Percentiles rank a stretch among this genome's conserved stretches.
These are phyloP conservation scores for Apodemia mormo DNA, from an alignment of 2,888 invertebrate species.

Conservation along the genomic window DNA sequence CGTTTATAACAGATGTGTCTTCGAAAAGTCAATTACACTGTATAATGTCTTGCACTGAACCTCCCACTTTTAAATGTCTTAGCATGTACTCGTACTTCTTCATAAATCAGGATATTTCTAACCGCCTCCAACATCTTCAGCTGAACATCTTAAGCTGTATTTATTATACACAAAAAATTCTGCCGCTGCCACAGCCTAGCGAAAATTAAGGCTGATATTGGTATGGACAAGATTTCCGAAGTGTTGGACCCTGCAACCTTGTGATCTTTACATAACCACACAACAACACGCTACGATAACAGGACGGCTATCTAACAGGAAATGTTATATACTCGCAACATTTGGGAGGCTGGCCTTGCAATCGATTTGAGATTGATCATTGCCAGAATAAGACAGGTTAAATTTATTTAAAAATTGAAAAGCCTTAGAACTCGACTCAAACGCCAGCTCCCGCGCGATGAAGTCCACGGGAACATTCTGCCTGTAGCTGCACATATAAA, in stretches of 20 bases:
- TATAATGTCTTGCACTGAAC: slow-evolving; percentile 36
- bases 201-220: slow-evolving; percentile 60
- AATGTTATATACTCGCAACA: slow-evolving; percentile 81
- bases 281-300: slow-evolving; percentile 63
- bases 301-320: slow-evolving; percentile 64
- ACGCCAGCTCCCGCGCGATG: slow-evolving; percentile 93
- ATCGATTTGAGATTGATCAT: slow-evolving; percentile 89
- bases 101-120: slow-evolving; percentile 34
- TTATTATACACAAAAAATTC: slow-evolving; percentile 38
- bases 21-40: slow-evolving; percentile 39
- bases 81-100: slow-evolving; percentile 32
- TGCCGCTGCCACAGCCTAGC: slow-evolving; percentile 61
- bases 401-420: slow-evolving; percentile 93
- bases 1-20: slow-evolving; percentile 31
- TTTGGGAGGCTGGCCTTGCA: slow-evolving; percentile 90
- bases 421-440: slow-evolving; percentile 91
- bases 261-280: slow-evolving; percentile 67
- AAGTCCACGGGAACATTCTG: slow-evolving; percentile 93
- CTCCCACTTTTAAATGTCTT: slow-evolving; percentile 29
- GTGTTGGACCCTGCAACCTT: slow-evolving; percentile 49
- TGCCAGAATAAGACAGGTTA: slow-evolving; percentile 87
- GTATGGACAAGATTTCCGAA: slow-evolving; percentile 45
- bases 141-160: slow-evolving; percentile 47
- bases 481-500: slow-evolving; percentile 92
- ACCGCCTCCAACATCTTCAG: slow-evolving; percentile 43